Evolutionary conservation across 1,140 invertebrate species (phyloP).

Genomic region (Camponotus vicinus): DNA sequence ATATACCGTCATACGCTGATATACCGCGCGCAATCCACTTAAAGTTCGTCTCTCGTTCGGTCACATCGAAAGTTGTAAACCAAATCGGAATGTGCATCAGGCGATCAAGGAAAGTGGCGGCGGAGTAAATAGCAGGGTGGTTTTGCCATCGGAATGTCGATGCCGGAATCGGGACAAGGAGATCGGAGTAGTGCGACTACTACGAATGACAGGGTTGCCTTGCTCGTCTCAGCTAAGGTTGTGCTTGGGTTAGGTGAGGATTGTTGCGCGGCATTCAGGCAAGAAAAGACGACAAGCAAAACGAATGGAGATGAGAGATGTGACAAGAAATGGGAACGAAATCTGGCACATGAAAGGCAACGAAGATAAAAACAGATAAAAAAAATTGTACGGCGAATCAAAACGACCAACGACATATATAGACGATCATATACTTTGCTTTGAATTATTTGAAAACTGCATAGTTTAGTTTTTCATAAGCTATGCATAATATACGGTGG

Average conservation of each 20-base stretch:
- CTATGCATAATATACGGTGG: not conserved
- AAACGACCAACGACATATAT: slow-evolving; percentile 10
- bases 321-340: slow-evolving; percentile 53
- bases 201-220: slow-evolving; percentile 37
- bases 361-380: slow-evolving; percentile 32
- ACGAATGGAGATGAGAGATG: slow-evolving; percentile 44
- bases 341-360: slow-evolving; percentile 68
- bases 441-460: not conserved
- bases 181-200: slow-evolving; percentile 46
- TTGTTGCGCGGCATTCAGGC: slow-evolving; percentile 52
- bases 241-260: slow-evolving; percentile 62
- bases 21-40: slow-evolving; percentile 35
- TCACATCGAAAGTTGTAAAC: slow-evolving; percentile 50
- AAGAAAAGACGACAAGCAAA: slow-evolving; percentile 59
- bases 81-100: slow-evolving; percentile 51
- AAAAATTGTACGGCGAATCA: slow-evolving; percentile 46
- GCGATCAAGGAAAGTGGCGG: slow-evolving; percentile 58
- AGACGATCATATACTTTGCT: slow-evolving; percentile 11
- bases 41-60: slow-evolving; percentile 19
- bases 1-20: not conserved
- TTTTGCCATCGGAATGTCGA: slow-evolving; percentile 60
- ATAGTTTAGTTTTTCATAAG: not conserved
- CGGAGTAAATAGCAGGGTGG: slow-evolving; percentile 62
- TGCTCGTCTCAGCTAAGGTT: slow-evolving; percentile 39
- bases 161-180: slow-evolving; percentile 47